Conservation (phyloP, 1,140 invertebrate species). For the Oncopeltus fasciatus region DNA sequence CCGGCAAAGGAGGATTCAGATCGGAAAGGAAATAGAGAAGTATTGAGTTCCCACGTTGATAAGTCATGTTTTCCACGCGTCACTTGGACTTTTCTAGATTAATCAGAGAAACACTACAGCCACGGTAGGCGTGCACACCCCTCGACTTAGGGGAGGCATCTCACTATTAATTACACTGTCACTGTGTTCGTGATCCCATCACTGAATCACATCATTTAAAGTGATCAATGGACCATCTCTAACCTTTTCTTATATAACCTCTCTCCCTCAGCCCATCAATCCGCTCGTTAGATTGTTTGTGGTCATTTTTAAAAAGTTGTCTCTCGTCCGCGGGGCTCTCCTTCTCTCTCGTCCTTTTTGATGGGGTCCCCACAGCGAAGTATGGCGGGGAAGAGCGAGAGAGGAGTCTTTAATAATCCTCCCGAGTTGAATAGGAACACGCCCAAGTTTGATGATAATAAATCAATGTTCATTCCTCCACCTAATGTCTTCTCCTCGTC, state of each 20-base stretch:
- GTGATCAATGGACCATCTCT: conserved; percentile 6
- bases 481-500: background rate
- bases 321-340: background rate
- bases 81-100: too few species aligned
- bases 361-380: background rate
- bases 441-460: conserved; percentile 8
- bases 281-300: conserved; percentile 8
- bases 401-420: conserved; percentile 1
- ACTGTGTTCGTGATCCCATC: background rate
- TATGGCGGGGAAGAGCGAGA: background rate
- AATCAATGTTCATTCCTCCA: background rate
- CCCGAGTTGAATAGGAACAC: background rate
- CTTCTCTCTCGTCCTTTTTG: background rate
- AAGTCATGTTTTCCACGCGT: too few species aligned
- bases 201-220: conserved; percentile 6
- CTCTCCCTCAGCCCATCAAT: background rate
- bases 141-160: background rate
- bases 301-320: conserved; percentile 4
- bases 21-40: too few species aligned
- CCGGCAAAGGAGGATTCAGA: too few species aligned
- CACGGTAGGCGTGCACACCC: too few species aligned
- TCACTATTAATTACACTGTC: conserved; percentile 5
- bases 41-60: too few species aligned
- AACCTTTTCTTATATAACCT: conserved; percentile 4
- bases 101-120: too few species aligned